Conservation (phyloP, 2,113 vertebrate genomes). For the Equus przewalskii region DNA sequence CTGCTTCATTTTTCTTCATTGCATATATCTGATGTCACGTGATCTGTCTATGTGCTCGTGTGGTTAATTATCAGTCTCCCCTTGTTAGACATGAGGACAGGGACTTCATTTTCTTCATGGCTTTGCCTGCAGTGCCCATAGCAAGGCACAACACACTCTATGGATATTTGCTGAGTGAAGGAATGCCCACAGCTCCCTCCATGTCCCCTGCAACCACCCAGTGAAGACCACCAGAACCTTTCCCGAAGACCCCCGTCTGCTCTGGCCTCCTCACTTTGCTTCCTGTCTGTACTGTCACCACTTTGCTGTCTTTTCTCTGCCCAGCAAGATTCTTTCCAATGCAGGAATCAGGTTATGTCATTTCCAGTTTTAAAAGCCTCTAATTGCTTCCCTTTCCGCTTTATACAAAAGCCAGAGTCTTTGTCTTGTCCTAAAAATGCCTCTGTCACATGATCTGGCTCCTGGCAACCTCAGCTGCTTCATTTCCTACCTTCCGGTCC, state of each 20-base stretch:
- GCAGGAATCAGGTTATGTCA: neutral
- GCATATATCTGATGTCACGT: neutral
- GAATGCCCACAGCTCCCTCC: neutral
- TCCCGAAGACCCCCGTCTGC: neutral
- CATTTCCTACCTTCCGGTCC: accelerated
- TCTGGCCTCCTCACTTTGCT: neutral
- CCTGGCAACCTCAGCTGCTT: accelerated
- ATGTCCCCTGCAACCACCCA: neutral
- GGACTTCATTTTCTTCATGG: neutral
- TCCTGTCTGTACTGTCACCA: neutral
- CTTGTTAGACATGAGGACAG: neutral
- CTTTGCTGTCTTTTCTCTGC: neutral
- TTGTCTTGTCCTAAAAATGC: neutral
- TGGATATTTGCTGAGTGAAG: too few species aligned
- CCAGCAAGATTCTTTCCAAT: neutral
- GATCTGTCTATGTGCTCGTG: accelerated
- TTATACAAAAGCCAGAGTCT: conserved; percentile 18
- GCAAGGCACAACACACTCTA: neutral
- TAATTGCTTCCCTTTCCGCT: conserved; percentile 19
- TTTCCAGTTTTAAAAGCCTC: conserved; percentile 3
- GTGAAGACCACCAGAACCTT: accelerated
- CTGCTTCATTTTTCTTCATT: neutral
- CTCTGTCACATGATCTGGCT: neutral
- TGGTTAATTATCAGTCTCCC: neutral
- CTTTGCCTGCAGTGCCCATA: neutral